These are phyloP conservation scores for Zaprionus tsacasi DNA, from an alignment of 1,140 invertebrate species.

Conservation along the genomic window DNA sequence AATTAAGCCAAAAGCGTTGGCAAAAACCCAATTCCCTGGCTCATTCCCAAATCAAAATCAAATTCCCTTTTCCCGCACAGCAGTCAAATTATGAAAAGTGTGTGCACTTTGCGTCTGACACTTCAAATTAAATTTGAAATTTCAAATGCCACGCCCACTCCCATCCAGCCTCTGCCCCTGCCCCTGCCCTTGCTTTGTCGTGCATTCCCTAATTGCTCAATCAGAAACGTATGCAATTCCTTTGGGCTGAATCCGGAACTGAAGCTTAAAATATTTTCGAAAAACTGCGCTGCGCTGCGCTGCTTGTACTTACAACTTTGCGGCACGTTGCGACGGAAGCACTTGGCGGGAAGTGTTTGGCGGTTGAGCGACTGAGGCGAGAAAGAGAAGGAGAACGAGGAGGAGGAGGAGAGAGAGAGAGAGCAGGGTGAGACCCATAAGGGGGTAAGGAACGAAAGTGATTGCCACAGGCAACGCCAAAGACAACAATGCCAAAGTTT, in stretches of 20 bases:
- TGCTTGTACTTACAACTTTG: slow-evolving; percentile 56
- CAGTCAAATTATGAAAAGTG: slow-evolving; percentile 79
- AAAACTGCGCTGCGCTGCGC: slow-evolving; percentile 56
- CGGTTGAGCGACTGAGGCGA: slow-evolving; percentile 46
- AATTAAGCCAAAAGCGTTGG: slow-evolving; percentile 18
- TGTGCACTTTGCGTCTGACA: slow-evolving; percentile 73
- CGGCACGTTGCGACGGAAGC: slow-evolving; percentile 30
- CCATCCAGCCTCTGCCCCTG: neutral
- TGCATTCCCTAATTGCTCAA: slow-evolving; percentile 74
- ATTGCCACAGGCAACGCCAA: slow-evolving; percentile 75
- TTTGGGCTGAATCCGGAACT: slow-evolving; percentile 61
- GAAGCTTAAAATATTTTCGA: slow-evolving; percentile 65
- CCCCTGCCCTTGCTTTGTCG: slow-evolving; percentile 6
- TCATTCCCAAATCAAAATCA: slow-evolving; percentile 35
- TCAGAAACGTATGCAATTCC: slow-evolving; percentile 80
- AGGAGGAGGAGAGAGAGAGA: neutral
- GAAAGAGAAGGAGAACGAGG: slow-evolving; percentile 3
- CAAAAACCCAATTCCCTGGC: slow-evolving; percentile 19
- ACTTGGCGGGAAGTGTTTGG: slow-evolving; percentile 70
- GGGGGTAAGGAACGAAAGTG: slow-evolving; percentile 61
- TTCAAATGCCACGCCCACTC: slow-evolving; percentile 23
- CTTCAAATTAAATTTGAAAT: slow-evolving; percentile 77
- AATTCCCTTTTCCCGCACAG: slow-evolving; percentile 52
- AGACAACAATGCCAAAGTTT: slow-evolving; percentile 80
- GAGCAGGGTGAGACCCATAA: neutral